Evolutionary conservation across 2,797 vertebrate species (phyloP).

Genomic region (Glossophaga mutica): DNA sequence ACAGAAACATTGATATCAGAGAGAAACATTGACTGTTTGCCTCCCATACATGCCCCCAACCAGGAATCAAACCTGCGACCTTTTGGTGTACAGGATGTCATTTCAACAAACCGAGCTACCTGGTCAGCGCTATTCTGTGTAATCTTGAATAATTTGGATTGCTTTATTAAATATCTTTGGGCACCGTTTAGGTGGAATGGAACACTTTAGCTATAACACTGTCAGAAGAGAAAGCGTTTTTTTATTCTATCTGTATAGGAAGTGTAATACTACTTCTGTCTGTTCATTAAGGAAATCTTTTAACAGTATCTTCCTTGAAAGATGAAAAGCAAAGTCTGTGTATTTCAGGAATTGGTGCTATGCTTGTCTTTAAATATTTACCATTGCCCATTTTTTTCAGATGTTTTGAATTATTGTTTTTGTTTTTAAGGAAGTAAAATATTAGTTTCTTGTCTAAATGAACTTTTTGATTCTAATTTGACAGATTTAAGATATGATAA

Average conservation of each 20-base stretch:
- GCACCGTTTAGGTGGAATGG: conserved; percentile 3
- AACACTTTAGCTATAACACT: conserved; percentile 16
- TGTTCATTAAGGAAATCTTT: conserved; percentile 26
- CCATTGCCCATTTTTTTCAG: neutral
- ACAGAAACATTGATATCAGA: no score
- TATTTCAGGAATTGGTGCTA: conserved; percentile 1
- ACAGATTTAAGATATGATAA: neutral
- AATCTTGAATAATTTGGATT: neutral
- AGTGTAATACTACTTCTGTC: neutral
- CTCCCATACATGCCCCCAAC: no score
- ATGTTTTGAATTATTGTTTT: conserved; percentile 12
- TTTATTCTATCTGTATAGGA: neutral
- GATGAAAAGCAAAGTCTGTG: neutral
- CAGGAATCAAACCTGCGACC: no score
- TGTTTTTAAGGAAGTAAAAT: conserved; percentile 39
- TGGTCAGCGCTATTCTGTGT: neutral
- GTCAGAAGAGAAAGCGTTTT: neutral
- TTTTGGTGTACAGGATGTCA: no score
- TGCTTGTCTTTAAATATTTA: conserved; percentile 30
- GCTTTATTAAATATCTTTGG: conserved; percentile 13
- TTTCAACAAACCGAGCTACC: no score
- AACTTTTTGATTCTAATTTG: conserved; percentile 21
- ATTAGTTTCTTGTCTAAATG: neutral
- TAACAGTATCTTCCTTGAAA: conserved; percentile 40
- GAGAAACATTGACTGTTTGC: no score